Evolutionary conservation across 2,113 vertebrate species (phyloP).

Genomic region (Gallinago undulata): DNA sequence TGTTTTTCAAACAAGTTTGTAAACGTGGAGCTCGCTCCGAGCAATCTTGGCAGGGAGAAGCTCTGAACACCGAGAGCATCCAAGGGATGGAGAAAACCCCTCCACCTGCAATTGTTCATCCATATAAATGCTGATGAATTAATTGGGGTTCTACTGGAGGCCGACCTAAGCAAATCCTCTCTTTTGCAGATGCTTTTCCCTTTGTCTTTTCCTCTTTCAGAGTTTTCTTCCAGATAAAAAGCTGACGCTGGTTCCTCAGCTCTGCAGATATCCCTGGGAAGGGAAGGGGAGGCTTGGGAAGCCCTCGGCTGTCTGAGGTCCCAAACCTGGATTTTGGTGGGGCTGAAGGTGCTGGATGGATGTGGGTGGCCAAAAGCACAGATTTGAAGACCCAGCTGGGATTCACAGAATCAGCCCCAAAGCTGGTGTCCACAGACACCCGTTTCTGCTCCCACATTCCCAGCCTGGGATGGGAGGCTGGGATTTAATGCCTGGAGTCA

Average conservation of each 20-base stretch:
- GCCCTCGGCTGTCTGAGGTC: rapidly evolving
- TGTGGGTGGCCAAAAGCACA: not conserved
- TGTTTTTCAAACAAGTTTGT: not conserved
- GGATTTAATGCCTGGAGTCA: not conserved
- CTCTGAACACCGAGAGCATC: not conserved
- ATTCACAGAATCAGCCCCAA: not conserved
- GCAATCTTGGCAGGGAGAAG: not conserved
- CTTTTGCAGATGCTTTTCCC: not conserved
- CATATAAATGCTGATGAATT: not conserved
- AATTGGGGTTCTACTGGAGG: not conserved
- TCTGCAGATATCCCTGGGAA: not conserved
- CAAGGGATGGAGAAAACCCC: not conserved
- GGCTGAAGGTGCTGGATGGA: not conserved
- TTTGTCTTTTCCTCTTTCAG: not conserved
- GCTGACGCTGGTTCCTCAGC: not conserved
- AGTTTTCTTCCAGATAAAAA: not conserved
- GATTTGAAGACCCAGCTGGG: not conserved
- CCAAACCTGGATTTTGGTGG: not conserved
- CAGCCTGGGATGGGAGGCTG: not conserved
- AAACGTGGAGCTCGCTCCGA: rapidly evolving
- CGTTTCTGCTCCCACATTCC: not conserved
- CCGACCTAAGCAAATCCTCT: not conserved
- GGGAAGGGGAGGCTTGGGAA: not conserved
- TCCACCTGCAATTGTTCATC: not conserved
- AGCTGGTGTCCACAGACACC: not conserved